Base-by-base conservation (phyloP, 2,888 invertebrate genomes). In the Julus scandinavius region DNA sequence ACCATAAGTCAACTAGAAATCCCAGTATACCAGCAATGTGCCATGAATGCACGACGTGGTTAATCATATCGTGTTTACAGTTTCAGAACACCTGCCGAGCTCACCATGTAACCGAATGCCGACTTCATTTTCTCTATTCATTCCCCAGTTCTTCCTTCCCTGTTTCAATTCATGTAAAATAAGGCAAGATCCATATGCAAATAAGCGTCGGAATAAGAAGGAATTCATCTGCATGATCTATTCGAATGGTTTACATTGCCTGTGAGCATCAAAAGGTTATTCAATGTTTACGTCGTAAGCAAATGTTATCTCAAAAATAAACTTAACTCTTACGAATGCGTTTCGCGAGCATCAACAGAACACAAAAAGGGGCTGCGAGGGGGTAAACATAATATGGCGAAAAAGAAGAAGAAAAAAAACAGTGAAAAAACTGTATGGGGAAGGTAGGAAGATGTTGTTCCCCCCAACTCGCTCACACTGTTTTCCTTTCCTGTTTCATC, bases 171-270 rank as follows among this genome's bases (percentile, higher is more conserved):
- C 80, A 80, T 80, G 80, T 11, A 38, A 80, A 80, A 80, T 80
- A 80, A 80, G 80, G 80, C 80, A 80, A 80, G 80, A 80, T 80
- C 80, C 80, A 80, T 80, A 80, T 80, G 80, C 80, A 80, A 80
- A 80, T 80, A 80, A 80, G 80, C 80, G 80, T 11, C 80, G 80
- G 38, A 80, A 80, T 80, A 80, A 80, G 80, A 80, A 80, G 80
- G 38, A 80, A 80, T 80, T 80, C 80, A 80, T 80, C 80, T 80
- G 80, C 80, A 80, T 80, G 80, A 80, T 80, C 80, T 80, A 80
- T 80, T 80, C 29, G 80, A 80, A 80, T 80, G 80, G 80, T 80
- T 80, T 80, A 29, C 80, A 80, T 80, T 80, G 80, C 80, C 80
- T 80, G 29, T 38, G 80, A 80, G 80, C 80, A 80, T 80, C 80